Percentiles rank a stretch among this genome's conserved stretches.
phyloP scores from a whole-genome alignment of 2,888 invertebrate species.

The Euplagia quadripunctaria region DNA sequence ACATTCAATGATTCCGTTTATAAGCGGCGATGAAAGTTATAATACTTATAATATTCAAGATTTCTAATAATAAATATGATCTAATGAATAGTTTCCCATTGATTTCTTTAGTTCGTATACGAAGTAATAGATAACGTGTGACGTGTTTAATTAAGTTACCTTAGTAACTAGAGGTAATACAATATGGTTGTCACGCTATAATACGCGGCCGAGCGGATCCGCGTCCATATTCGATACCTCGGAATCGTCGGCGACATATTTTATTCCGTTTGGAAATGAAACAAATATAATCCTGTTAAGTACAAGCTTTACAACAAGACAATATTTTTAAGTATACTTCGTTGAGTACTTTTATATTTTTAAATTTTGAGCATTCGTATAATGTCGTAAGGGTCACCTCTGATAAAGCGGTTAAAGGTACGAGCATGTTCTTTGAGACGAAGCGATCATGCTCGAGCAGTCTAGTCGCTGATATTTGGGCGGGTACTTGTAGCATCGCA shows the following conservation, averaged over 20 bases:
- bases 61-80: neutral
- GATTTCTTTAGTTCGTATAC: conserved; percentile 10
- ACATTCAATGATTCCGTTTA: too few species aligned
- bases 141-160: conserved; percentile 53
- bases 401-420: too few species aligned
- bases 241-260: neutral
- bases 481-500: too few species aligned
- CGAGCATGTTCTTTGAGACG: too few species aligned
- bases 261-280: neutral
- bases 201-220: conserved; percentile 61
- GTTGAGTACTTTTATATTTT: neutral
- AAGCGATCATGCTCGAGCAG: too few species aligned
- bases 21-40: too few species aligned
- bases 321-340: neutral
- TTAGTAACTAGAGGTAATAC: conserved; percentile 58
- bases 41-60: neutral
- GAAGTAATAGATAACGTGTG: conserved; percentile 39
- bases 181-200: conserved; percentile 63
- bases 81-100: neutral
- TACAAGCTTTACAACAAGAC: neutral
- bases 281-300: neutral
- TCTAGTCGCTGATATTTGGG: too few species aligned
- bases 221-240: conserved; percentile 34
- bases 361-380: too few species aligned
- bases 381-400: too few species aligned